Evolutionary conservation across 1,140 invertebrate genomes (phyloP), one percentile per base, ranked within the genome.

Genomic region (Galendromus occidentalis): DNA sequence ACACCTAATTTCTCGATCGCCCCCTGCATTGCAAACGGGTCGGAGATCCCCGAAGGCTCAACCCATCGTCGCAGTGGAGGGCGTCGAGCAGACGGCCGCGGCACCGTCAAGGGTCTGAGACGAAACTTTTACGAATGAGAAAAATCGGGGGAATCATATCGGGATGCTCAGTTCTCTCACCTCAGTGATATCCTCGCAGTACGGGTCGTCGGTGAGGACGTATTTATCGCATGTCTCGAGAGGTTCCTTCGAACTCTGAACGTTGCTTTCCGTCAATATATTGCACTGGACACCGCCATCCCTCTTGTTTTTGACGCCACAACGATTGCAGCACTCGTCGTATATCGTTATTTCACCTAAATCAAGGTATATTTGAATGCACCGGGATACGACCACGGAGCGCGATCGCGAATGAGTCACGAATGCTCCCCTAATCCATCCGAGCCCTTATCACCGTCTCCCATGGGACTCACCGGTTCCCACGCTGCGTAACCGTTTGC

Each of bases 221-320:
- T 59, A 25, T 64, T 70, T 69, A 28, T 74, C 72, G 63, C 69
- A 66, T 2, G 68, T 68, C 9, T 70, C 51, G 68, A 76, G 74
- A 7, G 74, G 69, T 65, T 70, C 68, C 6, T 67, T 18, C 17
- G 75, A 75, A 7, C 74, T 75, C 65, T 73, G 72, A 39, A 66
- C 69, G n/a, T 6, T 14, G 25, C 51, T 59, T 2, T 14, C 14
- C 9, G 51, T 4, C 33, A 59, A 22, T 14, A 59, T 29, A 5
- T 59, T 22, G 22, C 51, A 59, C 44, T 65, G 12, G 66, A 59
- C 51, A 18, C 25, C 14, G 22, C 51, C 51, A 22, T 59, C 66
- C 64, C 65, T 67, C 22, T 67, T 67, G 7, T 39, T 44, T 5
- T 28, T 22, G 22, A 33, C 64, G 22, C 28, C 55, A 18, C 51